These are phyloP conservation scores for Streblospio benedicti DNA, from an alignment of 1,140 invertebrate species.

Conservation along the genomic window DNA sequence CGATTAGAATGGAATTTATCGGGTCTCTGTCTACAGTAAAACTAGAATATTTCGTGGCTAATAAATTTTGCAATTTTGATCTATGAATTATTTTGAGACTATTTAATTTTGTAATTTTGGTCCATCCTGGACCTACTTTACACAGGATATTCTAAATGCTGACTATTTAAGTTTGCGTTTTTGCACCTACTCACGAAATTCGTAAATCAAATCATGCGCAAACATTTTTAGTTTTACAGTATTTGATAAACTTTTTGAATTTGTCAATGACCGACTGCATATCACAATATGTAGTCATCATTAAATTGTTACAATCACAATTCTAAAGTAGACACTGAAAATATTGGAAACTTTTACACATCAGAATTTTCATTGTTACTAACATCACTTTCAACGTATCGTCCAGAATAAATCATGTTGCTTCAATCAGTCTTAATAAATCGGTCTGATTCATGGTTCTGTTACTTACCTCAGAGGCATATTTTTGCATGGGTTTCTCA, in stretches of 20 bases:
- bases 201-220: not conserved
- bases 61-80: not conserved
- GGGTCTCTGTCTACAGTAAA: not conserved
- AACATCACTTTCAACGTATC: too few relatives aligned
- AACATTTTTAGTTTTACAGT: not conserved
- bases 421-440: too few relatives aligned
- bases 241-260: not conserved
- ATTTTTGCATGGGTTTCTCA: conserved; percentile 60
- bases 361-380: not conserved
- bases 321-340: not conserved
- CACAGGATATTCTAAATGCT: not conserved
- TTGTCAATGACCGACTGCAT: not conserved
- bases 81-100: not conserved
- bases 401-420: too few relatives aligned
- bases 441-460: too few relatives aligned
- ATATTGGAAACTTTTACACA: not conserved
- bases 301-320: not conserved
- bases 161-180: too few relatives aligned
- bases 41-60: not conserved
- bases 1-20: conserved; percentile 14
- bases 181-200: too few relatives aligned
- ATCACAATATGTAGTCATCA: not conserved
- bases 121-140: not conserved
- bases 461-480: conserved; percentile 56
- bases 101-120: not conserved